Evolutionary conservation across 2,888 invertebrate species (phyloP).

Genomic region (Latrodectus elegans): DNA sequence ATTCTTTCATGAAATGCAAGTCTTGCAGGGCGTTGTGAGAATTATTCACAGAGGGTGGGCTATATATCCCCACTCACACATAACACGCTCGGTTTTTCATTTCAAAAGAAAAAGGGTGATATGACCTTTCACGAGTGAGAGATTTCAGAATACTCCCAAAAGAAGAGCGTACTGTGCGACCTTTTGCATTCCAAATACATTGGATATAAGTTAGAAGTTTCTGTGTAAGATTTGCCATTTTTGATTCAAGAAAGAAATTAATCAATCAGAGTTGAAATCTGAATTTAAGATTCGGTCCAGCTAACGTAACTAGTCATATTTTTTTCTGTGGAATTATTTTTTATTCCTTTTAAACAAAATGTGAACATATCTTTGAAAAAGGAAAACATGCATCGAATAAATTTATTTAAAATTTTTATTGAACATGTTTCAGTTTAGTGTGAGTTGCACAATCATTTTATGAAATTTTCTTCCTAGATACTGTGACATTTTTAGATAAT

Average conservation of each 20-base stretch:
- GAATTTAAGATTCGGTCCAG: background rate
- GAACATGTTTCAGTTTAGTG: too few species aligned
- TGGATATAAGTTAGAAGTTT: background rate
- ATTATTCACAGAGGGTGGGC: conserved; percentile 57
- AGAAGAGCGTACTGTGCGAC: conserved; percentile 16
- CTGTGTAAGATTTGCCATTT: background rate
- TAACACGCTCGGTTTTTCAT: conserved; percentile 23
- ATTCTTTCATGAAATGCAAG: conserved; percentile 36
- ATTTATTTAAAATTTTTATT: too few species aligned
- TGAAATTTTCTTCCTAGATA: too few species aligned
- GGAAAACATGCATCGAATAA: too few species aligned
- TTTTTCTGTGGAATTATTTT: background rate
- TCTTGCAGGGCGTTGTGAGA: conserved; percentile 51
- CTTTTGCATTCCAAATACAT: conserved; percentile 15
- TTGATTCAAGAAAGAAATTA: background rate
- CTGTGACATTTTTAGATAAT: too few species aligned
- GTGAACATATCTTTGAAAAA: background rate
- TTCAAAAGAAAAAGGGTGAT: conserved; percentile 47
- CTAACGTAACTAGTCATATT: background rate
- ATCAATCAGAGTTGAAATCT: background rate
- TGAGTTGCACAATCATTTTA: too few species aligned
- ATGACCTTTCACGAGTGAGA: conserved; percentile 37
- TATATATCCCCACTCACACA: conserved; percentile 40
- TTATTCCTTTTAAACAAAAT: background rate
- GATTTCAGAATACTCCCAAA: conserved; percentile 51